phyloP scores from a whole-genome alignment of 37 sponge, comb jelly and placozoan species.

The Cliona cf. orientalis region DNA sequence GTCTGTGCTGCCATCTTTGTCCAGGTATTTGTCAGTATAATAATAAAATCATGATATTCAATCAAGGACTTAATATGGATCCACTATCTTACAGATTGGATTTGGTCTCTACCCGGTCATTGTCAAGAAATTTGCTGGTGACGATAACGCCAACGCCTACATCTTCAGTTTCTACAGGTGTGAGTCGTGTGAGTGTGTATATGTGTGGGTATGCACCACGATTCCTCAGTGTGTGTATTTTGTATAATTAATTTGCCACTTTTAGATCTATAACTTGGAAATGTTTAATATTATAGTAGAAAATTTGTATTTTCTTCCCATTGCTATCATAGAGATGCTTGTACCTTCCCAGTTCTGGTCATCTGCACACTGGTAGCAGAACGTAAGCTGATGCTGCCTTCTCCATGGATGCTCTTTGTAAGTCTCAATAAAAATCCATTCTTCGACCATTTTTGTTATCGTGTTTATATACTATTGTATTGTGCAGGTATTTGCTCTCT shows the following conservation, averaged over 20 bases:
- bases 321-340: constrained; percentile 34
- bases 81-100: constrained; percentile 33
- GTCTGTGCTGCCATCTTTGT: constrained; percentile 40
- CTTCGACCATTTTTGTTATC: neutral
- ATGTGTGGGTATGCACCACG: neutral
- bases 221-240: neutral
- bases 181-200: neutral
- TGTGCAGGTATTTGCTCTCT: constrained; percentile 39
- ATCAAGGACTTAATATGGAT: neutral
- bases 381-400: constrained; percentile 51
- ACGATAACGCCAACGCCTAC: constrained; percentile 49
- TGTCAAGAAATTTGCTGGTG: constrained; percentile 58
- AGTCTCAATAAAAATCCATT: neutral
- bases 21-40: constrained; percentile 37
- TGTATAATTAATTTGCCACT: neutral
- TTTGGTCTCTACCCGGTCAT: constrained; percentile 78
- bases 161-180: constrained; percentile 75
- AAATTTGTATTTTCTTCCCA: neutral
- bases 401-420: constrained; percentile 27
- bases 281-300: neutral
- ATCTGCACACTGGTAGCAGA: constrained; percentile 75
- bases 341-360: constrained; percentile 65
- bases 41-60: neutral
- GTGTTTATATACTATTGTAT: neutral
- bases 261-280: neutral